Evolutionary conservation across 2,797 vertebrate genomes (phyloP).

Genomic region (Poecilia wingei): DNA sequence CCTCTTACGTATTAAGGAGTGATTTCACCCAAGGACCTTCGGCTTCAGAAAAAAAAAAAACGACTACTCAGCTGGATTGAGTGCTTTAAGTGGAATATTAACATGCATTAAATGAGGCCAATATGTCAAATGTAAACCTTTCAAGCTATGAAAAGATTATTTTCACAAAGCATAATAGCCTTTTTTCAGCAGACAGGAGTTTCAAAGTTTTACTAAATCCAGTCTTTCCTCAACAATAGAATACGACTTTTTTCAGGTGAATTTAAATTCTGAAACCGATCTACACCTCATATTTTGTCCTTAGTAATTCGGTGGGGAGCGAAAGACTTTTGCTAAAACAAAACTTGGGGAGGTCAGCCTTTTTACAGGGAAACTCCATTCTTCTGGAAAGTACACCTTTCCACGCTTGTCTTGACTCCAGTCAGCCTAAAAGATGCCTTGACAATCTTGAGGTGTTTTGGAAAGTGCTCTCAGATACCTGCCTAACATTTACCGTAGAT

Average conservation of each 20-base stretch:
- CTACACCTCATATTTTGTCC: neutral
- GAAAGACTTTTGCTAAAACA: neutral
- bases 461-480: neutral
- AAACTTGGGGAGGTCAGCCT: neutral
- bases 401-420: neutral
- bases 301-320: neutral
- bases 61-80: neutral
- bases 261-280: neutral
- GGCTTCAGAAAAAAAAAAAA: neutral
- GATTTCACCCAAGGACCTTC: neutral
- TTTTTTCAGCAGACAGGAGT: neutral
- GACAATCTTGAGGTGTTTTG: neutral
- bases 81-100: conserved; percentile 2
- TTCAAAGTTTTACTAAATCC: neutral
- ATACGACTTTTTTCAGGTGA: neutral
- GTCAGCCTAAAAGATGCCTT: neutral
- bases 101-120: neutral
- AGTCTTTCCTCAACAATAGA: neutral
- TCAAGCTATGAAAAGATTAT: neutral
- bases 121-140: conserved; percentile 4
- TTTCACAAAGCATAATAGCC: neutral
- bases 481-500: neutral
- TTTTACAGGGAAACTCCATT: neutral
- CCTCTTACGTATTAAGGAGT: neutral
- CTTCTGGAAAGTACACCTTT: neutral